Conservation (phyloP, 2,888 invertebrate genomes). For the Myopa tessellatipennis region DNA sequence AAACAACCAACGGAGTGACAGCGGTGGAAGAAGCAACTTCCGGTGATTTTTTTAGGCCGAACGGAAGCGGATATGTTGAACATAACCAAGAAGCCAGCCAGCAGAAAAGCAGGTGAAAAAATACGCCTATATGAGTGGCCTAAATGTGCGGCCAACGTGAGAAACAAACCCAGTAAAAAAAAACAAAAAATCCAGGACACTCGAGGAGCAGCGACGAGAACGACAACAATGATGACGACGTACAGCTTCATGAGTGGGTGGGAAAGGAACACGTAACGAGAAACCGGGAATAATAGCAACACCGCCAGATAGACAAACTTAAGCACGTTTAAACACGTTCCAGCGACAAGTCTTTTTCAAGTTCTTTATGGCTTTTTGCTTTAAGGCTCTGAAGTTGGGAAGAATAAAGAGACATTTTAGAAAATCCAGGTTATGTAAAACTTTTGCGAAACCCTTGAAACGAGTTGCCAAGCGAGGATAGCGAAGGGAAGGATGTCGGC, state of each 20-base stretch:
- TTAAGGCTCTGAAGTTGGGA: not conserved
- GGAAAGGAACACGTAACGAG: not conserved
- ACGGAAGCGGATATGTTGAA: conserved; percentile 18
- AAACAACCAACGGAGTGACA: not conserved
- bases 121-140: not conserved
- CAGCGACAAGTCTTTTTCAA: not conserved
- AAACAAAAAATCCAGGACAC: not conserved
- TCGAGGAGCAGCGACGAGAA: no score
- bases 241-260: no score
- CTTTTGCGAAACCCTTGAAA: not conserved
- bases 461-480: not conserved
- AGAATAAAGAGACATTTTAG: not conserved
- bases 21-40: not conserved
- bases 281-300: not conserved
- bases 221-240: no score
- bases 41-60: conserved; percentile 7
- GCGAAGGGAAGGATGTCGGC: not conserved
- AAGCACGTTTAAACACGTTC: not conserved
- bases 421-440: conserved; percentile 17
- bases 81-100: not conserved
- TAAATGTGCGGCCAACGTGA: not conserved
- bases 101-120: conserved; percentile 6
- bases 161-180: not conserved
- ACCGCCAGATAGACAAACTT: not conserved
- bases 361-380: not conserved